Evolutionary conservation across 2,113 vertebrate genomes (phyloP).

Genomic region (Hucho hucho): DNA sequence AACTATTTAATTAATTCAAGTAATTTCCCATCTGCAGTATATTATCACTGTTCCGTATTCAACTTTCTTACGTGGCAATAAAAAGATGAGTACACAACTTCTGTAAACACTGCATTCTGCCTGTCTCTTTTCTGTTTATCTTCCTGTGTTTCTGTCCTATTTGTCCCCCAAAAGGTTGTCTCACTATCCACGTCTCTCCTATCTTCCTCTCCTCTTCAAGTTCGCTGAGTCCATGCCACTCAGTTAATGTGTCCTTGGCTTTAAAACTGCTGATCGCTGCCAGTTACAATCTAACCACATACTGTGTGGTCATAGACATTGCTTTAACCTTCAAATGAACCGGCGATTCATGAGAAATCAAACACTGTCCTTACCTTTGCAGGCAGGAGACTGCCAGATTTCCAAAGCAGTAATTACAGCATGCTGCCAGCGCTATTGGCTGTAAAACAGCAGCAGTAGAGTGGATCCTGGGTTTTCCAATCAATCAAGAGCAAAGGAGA

Average conservation of each 20-base stretch:
- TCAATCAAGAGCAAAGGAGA: constrained; percentile 22
- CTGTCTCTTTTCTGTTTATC: constrained; percentile 34
- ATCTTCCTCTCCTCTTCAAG: neutral
- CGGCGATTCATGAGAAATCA: constrained; percentile 10
- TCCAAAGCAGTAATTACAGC: constrained; percentile 16
- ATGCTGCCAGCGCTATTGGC: neutral
- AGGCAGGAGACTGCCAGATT: neutral
- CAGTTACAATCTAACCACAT: constrained; percentile 36
- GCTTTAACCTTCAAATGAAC: constrained; percentile 37
- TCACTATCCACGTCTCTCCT: constrained; percentile 12
- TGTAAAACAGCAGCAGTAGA: too few species aligned
- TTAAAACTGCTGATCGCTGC: constrained; percentile 33
- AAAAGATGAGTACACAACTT: constrained; percentile 81
- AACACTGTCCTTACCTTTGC: constrained; percentile 4
- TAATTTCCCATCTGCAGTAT: constrained; percentile 88
- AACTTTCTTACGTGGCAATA: constrained; percentile 99
- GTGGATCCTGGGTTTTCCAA: neutral
- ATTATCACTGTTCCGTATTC: constrained; percentile 96
- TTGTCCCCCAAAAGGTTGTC: neutral
- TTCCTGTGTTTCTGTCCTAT: constrained; percentile 11
- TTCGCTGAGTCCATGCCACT: constrained; percentile 18
- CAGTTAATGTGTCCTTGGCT: constrained; percentile 53
- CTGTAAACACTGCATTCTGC: constrained; percentile 49
- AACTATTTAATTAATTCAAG: constrained; percentile 67
- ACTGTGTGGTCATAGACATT: constrained; percentile 35